These are phyloP conservation scores for Cyprinodon brontotheroides DNA, from an alignment of 2,113 vertebrate species.

Conservation along the genomic window DNA sequence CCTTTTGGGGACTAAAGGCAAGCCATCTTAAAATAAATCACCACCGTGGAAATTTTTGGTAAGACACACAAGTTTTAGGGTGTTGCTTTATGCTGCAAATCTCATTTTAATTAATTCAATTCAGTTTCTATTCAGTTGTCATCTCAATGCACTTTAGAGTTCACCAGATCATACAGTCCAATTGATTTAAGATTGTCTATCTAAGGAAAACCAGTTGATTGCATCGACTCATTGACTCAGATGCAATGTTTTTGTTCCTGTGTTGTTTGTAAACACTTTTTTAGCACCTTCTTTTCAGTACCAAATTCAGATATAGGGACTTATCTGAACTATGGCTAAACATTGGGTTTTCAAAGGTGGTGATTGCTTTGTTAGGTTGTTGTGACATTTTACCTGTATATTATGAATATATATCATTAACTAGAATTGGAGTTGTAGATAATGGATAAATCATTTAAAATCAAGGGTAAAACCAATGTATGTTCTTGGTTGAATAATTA, in stretches of 20 bases:
- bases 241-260: neutral
- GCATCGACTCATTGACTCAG: too few species aligned
- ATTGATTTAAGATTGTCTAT: too few species aligned
- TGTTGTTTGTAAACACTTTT: neutral
- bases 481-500: too few species aligned
- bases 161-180: too few species aligned
- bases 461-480: too few species aligned
- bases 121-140: too few species aligned
- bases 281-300: neutral
- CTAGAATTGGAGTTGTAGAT: too few species aligned
- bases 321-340: neutral
- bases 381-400: too few species aligned
- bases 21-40: neutral
- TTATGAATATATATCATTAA: too few species aligned
- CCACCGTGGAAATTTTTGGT: neutral
- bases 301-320: neutral
- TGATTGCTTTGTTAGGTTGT: neutral
- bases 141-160: too few species aligned
- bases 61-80: neutral
- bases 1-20: neutral
- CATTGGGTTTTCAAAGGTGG: neutral
- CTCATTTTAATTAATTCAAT: neutral
- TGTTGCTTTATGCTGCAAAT: neutral
- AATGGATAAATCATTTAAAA: too few species aligned
- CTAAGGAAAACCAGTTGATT: too few species aligned